Conservation (phyloP, 2,113 vertebrate genomes). For the Danio rerio region DNA sequence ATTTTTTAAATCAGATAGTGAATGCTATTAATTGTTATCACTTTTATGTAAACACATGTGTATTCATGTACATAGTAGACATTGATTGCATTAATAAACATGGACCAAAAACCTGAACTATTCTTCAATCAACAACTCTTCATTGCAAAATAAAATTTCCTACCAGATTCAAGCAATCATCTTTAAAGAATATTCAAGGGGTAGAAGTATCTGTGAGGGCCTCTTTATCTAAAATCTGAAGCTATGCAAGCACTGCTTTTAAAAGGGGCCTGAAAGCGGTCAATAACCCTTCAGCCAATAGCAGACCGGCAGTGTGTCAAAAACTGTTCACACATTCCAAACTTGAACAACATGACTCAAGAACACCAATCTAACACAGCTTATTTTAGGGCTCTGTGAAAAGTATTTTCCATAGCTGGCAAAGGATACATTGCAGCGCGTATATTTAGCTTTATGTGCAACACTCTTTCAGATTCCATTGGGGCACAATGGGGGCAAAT, state of each 20-base stretch:
- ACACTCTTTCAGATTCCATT: conserved; percentile 27
- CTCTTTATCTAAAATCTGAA: not conserved
- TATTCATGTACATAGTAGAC: too few species aligned
- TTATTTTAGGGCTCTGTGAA: conserved; percentile 57
- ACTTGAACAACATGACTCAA: conserved; percentile 25
- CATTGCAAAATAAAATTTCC: too few species aligned
- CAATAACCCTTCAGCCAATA: not conserved
- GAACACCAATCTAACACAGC: conserved; percentile 10
- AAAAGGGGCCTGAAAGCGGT: not conserved
- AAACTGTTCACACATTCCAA: conserved; percentile 44
- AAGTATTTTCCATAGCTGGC: conserved; percentile 66
- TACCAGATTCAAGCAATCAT: not conserved
- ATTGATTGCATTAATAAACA: too few species aligned
- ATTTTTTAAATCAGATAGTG: too few species aligned
- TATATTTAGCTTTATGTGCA: conserved; percentile 74
- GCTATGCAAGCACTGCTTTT: not conserved
- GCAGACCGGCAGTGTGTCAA: not conserved
- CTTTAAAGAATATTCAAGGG: not conserved
- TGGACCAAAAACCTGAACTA: too few species aligned
- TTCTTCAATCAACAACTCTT: too few species aligned
- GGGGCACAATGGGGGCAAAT: conserved; percentile 20
- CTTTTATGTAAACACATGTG: too few species aligned
- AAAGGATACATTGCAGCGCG: conserved; percentile 56
- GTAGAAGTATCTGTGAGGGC: not conserved
- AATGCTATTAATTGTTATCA: too few species aligned